Evolutionary conservation across 2,797 vertebrate genomes (phyloP).

Genomic region (Neopelma chrysocephalum): DNA sequence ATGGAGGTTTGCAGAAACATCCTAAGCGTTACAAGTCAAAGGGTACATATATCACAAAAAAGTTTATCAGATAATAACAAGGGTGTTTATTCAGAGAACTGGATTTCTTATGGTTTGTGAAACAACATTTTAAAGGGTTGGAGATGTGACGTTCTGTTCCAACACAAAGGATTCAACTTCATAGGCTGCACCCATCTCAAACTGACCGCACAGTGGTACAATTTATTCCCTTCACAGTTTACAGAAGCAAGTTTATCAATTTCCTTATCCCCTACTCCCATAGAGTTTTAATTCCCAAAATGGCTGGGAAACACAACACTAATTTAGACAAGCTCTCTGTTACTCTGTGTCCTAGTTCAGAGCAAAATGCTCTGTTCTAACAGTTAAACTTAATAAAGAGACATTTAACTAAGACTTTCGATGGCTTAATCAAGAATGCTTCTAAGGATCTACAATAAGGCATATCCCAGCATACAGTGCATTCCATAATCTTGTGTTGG

Average conservation of each 20-base stretch:
- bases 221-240: background rate
- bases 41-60: background rate
- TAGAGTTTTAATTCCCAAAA: background rate
- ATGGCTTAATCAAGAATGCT: background rate
- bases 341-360: background rate
- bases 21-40: background rate
- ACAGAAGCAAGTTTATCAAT: background rate
- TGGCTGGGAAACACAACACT: background rate
- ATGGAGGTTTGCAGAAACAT: background rate
- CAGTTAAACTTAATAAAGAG: background rate
- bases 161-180: background rate
- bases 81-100: background rate
- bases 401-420: background rate
- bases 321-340: background rate
- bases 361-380: background rate
- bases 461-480: background rate
- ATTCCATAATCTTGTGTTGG: background rate
- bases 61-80: background rate
- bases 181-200: background rate
- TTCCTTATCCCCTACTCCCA: background rate
- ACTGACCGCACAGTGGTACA: background rate
- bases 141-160: background rate
- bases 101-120: background rate
- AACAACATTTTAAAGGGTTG: background rate
- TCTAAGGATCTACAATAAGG: background rate